A percentile compares a stretch with the other conserved stretches of the same genome.
phyloP scores from a whole-genome alignment of 2,888 invertebrate genomes.

The Apeira syringaria region DNA sequence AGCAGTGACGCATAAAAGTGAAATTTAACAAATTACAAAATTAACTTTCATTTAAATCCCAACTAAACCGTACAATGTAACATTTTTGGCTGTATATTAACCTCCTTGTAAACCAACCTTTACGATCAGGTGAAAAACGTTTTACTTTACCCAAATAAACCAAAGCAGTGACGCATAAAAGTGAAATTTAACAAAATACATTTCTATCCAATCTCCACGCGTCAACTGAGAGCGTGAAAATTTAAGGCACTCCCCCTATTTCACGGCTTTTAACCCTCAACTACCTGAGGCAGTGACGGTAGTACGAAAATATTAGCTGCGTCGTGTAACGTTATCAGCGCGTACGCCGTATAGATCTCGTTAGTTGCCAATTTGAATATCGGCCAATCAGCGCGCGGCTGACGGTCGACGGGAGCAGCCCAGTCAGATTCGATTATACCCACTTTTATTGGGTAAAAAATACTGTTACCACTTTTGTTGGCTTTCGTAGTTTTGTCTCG shows the following conservation, averaged over 20 bases:
- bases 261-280: slow-evolving; percentile 57
- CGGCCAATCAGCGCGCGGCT: slow-evolving; percentile 76
- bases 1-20: slow-evolving; percentile 23
- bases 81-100: slow-evolving; percentile 1
- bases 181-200: slow-evolving; percentile 26
- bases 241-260: slow-evolving; percentile 66
- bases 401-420: slow-evolving; percentile 52
- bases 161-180: slow-evolving; percentile 23
- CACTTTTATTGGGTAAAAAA: slow-evolving; percentile 47
- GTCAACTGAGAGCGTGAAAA: slow-evolving; percentile 28
- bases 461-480: slow-evolving; percentile 35
- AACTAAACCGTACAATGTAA: neutral
- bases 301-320: slow-evolving; percentile 73
- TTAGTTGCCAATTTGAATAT: slow-evolving; percentile 78
- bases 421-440: slow-evolving; percentile 61
- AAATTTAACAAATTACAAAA: slow-evolving; percentile 27
- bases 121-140: slow-evolving; percentile 18
- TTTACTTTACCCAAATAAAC: slow-evolving; percentile 23
- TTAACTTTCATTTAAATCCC: no score
- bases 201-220: slow-evolving; percentile 21
- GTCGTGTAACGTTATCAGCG: slow-evolving; percentile 65
- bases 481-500: slow-evolving; percentile 23
- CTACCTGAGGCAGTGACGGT: slow-evolving; percentile 50
- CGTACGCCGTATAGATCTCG: slow-evolving; percentile 64
- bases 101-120: slow-evolving; percentile 16